Evolutionary conservation across 2,797 vertebrate genomes (phyloP).

Genomic region (Neosalanx taihuensis): DNA sequence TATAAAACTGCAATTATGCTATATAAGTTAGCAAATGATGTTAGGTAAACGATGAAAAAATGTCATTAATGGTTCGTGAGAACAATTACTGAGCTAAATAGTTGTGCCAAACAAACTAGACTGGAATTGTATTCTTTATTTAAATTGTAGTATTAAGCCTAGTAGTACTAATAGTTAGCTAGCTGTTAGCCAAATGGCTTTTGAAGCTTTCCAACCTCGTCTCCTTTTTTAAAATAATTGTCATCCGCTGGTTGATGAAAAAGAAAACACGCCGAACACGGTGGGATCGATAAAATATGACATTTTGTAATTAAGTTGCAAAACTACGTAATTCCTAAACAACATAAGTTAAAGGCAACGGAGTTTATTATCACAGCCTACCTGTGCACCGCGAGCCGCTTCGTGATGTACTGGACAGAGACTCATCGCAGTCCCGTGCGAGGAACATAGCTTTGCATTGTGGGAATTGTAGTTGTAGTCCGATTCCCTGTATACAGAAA

Average conservation of each 20-base stretch:
- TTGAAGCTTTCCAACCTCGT: background rate
- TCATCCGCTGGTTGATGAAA: background rate
- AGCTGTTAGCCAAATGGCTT: background rate
- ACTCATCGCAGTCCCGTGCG: conserved; percentile 20
- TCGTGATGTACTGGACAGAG: background rate
- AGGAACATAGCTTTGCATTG: conserved; percentile 12
- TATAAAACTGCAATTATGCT: background rate
- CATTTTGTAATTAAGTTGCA: background rate
- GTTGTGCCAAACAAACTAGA: no score
- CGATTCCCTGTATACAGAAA: background rate
- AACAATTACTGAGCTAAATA: background rate
- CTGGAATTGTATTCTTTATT: no score
- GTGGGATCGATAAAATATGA: background rate
- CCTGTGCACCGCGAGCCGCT: background rate
- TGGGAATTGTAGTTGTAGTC: conserved; percentile 58
- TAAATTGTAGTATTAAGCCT: no score
- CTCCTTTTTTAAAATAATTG: background rate
- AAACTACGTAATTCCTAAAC: background rate
- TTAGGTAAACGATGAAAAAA: background rate
- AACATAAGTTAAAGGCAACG: background rate
- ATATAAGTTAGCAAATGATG: no score
- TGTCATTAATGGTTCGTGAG: background rate
- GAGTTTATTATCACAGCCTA: background rate
- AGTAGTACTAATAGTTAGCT: no score
- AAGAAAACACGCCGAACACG: background rate